These are phyloP conservation scores for Apostichopus japonicus DNA, from an alignment of 35 echinoderm and acorn worm genomes.

Conservation along the genomic window DNA sequence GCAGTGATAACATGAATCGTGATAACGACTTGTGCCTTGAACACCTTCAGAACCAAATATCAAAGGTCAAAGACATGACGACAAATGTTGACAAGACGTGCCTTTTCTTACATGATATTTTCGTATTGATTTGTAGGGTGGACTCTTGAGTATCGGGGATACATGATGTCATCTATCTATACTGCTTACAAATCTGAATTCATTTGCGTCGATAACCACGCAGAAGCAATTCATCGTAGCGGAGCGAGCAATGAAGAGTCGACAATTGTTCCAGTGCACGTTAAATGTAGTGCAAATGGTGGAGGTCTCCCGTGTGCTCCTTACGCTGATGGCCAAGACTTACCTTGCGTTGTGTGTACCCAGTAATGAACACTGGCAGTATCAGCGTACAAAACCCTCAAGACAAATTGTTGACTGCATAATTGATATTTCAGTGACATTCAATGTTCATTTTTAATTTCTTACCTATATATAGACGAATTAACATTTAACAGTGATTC, in stretches of 20 bases:
- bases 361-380: no score
- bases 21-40: no score
- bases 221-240: neutral
- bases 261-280: neutral
- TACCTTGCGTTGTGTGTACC: conserved; percentile 34
- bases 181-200: neutral
- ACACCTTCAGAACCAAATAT: no score
- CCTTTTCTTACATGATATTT: neutral
- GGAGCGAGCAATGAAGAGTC: neutral
- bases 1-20: no score
- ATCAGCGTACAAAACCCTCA: no score
- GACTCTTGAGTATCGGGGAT: conserved; percentile 30
- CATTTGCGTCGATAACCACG: conserved; percentile 20
- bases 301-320: conserved; percentile 23
- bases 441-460: no score
- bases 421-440: no score
- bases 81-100: no score
- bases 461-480: no score
- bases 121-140: neutral
- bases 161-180: neutral
- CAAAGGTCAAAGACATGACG: no score
- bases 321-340: conserved; percentile 1
- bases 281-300: neutral
- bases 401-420: no score
- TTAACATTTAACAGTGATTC: no score